These are phyloP conservation scores for Ephydatia muelleri DNA, from an alignment of 37 sponge, comb jelly and placozoan species.

Conservation along the genomic window DNA sequence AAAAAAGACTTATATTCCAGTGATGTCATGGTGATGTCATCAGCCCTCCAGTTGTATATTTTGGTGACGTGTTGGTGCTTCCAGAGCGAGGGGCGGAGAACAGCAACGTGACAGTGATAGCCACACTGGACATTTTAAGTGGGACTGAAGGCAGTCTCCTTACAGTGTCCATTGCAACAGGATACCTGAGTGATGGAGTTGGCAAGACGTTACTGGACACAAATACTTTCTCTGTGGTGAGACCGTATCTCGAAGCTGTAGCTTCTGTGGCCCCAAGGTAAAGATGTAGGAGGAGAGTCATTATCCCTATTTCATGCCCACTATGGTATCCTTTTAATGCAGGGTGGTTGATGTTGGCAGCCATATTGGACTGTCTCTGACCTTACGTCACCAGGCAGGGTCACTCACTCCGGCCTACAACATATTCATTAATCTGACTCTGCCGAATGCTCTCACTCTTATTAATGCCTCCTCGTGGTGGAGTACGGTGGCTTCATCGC, in stretches of 20 bases:
- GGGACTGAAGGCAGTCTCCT: background rate
- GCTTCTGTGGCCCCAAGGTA: background rate
- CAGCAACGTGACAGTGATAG: background rate
- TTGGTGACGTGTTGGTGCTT: background rate
- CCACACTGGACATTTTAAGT: background rate
- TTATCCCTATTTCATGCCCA: too few relatives aligned
- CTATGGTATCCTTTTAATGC: background rate
- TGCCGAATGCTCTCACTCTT: background rate
- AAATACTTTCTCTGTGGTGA: background rate
- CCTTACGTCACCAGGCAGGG: background rate
- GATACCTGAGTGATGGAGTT: background rate
- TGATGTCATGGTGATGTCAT: too few relatives aligned
- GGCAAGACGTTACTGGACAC: background rate
- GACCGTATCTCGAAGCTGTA: background rate
- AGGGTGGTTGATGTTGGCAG: background rate
- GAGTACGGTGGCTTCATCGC: background rate
- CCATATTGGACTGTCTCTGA: background rate
- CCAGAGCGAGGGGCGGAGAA: background rate
- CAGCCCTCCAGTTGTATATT: background rate
- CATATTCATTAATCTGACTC: background rate
- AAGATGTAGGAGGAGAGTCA: too few relatives aligned
- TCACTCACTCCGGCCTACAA: background rate
- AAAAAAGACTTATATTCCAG: too few relatives aligned
- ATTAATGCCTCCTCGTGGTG: background rate
- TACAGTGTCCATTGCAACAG: background rate